A percentile compares a stretch with the other conserved stretches of the same genome.
Conservation (phyloP, 2,888 invertebrate genomes). For the Drosophila affinis region DNA sequence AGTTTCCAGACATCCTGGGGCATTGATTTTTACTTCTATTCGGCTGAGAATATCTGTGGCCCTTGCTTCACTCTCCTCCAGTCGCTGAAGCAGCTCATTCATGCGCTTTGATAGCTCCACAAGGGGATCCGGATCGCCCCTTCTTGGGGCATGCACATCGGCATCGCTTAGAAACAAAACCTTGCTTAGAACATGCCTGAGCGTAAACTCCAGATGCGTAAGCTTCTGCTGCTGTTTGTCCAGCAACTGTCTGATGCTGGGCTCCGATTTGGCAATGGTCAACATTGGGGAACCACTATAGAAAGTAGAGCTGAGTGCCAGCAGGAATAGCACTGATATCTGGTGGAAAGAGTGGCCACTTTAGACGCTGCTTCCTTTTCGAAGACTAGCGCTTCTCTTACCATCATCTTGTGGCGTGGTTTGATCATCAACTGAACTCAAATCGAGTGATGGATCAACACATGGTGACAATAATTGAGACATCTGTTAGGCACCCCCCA, state of each 20-base stretch:
- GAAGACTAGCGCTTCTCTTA: constrained; percentile 9
- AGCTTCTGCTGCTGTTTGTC: constrained; percentile 78
- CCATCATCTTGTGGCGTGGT: constrained; percentile 28
- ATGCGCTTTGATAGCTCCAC: constrained; percentile 7
- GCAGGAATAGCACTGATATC: constrained; percentile 51
- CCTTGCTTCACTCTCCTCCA: constrained; percentile 4
- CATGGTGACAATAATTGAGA: constrained; percentile 17
- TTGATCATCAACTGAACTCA: neutral
- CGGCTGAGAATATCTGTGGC: neutral
- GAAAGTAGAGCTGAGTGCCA: constrained; percentile 38
- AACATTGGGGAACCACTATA: neutral
- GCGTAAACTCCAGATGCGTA: constrained; percentile 82
- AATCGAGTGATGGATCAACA: constrained; percentile 14
- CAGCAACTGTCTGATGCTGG: constrained; percentile 81
- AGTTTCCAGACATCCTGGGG: neutral
- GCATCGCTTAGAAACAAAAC: constrained; percentile 80
- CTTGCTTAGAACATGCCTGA: constrained; percentile 83
- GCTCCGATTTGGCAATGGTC: neutral
- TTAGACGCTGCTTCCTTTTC: neutral
- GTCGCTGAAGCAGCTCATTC: neutral
- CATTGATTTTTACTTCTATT: constrained; percentile 30
- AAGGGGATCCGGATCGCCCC: neutral
- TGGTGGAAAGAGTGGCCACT: constrained; percentile 4
- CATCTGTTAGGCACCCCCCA: constrained; percentile 17
- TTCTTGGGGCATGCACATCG: constrained; percentile 36